Conservation (phyloP, 2,888 invertebrate genomes). For the Epinotia nisella region DNA sequence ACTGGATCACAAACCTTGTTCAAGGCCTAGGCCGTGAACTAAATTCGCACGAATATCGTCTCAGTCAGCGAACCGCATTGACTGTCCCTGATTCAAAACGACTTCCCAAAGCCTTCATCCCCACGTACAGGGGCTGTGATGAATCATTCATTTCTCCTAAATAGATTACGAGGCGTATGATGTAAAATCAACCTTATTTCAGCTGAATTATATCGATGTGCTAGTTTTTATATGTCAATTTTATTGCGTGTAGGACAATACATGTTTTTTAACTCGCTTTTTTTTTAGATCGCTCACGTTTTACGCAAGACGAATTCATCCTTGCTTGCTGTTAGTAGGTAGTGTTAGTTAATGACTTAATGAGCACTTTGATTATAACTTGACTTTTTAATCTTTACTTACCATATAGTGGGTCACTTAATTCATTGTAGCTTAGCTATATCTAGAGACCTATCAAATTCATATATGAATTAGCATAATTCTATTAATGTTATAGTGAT, state of each 20-base stretch:
- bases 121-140: constrained; percentile 39
- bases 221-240: constrained; percentile 12
- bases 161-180: constrained; percentile 32
- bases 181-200: constrained; percentile 43
- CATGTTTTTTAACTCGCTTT: too few relatives aligned
- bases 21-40: constrained; percentile 49
- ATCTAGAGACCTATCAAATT: too few relatives aligned
- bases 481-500: too few relatives aligned
- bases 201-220: constrained; percentile 27
- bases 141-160: constrained; percentile 47
- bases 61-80: constrained; percentile 30
- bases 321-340: not conserved
- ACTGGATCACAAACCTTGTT: not conserved
- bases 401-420: too few relatives aligned
- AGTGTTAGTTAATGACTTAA: too few relatives aligned
- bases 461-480: too few relatives aligned
- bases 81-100: constrained; percentile 45
- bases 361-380: too few relatives aligned
- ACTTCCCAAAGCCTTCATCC: constrained; percentile 44
- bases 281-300: not conserved
- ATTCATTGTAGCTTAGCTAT: too few relatives aligned
- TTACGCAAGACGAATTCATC: not conserved
- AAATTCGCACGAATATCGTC: constrained; percentile 46
- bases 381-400: too few relatives aligned
- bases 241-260: not conserved